Percentiles rank a stretch among this genome's conserved stretches.
phyloP scores from a whole-genome alignment of 2,888 invertebrate species.

The Drosophila rubida region DNA sequence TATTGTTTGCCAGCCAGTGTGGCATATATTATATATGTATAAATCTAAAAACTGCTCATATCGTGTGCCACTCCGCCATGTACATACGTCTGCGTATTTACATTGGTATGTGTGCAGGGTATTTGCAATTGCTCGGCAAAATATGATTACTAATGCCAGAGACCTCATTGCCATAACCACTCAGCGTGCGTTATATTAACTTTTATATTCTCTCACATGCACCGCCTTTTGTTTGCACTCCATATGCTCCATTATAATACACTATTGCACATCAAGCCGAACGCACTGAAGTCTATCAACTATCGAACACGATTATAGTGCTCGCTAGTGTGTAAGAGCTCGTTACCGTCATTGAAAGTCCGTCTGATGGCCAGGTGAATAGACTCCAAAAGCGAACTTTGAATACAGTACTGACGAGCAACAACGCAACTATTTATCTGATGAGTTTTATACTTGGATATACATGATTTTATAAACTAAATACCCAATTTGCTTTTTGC shows the following conservation, averaged over 20 bases:
- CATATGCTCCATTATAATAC: slow-evolving; percentile 37
- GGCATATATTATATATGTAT: slow-evolving; percentile 53
- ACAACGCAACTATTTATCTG: too few relatives aligned
- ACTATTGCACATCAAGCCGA: slow-evolving; percentile 24
- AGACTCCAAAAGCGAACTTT: not conserved
- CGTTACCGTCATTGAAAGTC: not conserved
- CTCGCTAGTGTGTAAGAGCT: not conserved
- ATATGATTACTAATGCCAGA: slow-evolving; percentile 79
- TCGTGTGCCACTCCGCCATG: slow-evolving; percentile 32
- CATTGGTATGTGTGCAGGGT: slow-evolving; percentile 35
- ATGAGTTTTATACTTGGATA: too few relatives aligned
- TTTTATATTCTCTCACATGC: slow-evolving; percentile 50
- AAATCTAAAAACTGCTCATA: slow-evolving; percentile 79
- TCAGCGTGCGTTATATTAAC: slow-evolving; percentile 64
- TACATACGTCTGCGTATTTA: slow-evolving; percentile 3
- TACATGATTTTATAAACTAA: too few relatives aligned
- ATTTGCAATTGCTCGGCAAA: slow-evolving; percentile 74
- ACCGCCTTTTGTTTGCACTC: slow-evolving; percentile 55
- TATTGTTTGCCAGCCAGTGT: slow-evolving; percentile 68
- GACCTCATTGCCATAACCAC: slow-evolving; percentile 49
- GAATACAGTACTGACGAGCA: not conserved
- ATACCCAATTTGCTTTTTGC: too few relatives aligned
- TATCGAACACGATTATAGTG: not conserved
- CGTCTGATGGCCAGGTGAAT: not conserved
- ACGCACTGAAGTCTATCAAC: slow-evolving; percentile 21